These are phyloP conservation scores for Heptranchias perlo DNA, from an alignment of 2,113 vertebrate species.

Conservation along the genomic window DNA sequence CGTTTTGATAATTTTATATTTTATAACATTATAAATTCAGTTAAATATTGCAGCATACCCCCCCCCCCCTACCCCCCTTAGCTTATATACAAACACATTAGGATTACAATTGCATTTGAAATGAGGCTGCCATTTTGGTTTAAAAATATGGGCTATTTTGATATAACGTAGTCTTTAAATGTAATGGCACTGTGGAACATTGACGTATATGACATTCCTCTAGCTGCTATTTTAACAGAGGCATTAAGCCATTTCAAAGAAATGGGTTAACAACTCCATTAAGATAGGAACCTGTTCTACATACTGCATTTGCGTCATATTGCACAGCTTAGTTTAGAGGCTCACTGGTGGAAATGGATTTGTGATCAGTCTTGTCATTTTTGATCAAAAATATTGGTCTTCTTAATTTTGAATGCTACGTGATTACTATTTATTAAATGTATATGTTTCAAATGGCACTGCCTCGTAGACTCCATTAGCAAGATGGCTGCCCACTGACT, in stretches of 20 bases:
- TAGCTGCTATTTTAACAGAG: not conserved
- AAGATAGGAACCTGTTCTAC: not conserved
- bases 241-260: not conserved
- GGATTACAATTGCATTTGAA: not conserved
- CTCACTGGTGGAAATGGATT: not conserved
- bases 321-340: not conserved
- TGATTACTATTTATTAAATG: not conserved
- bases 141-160: not conserved
- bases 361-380: not conserved
- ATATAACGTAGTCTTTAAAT: not conserved
- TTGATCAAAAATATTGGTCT: not conserved
- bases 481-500: not conserved
- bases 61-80: too few species aligned
- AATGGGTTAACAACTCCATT: not conserved
- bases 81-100: not conserved
- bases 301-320: not conserved
- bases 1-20: not conserved
- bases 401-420: not conserved
- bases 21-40: not conserved
- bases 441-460: not conserved
- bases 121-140: not conserved
- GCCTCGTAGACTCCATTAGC: not conserved
- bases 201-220: not conserved
- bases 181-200: not conserved
- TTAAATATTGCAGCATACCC: not conserved